Evolutionary conservation across 2,888 invertebrate genomes (phyloP).

Genomic region (Acronicta leporina): DNA sequence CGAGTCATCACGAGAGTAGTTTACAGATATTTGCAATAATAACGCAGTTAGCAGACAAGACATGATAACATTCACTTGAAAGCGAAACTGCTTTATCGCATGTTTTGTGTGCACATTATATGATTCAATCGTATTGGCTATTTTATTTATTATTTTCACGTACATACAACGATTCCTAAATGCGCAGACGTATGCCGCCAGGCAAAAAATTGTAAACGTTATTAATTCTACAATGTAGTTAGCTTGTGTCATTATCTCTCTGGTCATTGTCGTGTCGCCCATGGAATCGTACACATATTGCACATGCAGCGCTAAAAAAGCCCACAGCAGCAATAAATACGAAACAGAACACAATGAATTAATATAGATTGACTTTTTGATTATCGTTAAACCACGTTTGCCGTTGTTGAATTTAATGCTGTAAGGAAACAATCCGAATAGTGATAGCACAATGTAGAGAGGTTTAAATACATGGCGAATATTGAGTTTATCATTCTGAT

Average conservation of each 20-base stretch:
- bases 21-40: conserved; percentile 65
- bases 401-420: conserved; percentile 60
- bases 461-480: conserved; percentile 64
- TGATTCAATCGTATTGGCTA: conserved; percentile 64
- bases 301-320: conserved; percentile 68
- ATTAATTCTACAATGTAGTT: conserved; percentile 76
- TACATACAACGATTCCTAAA: conserved; percentile 68
- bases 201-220: conserved; percentile 59
- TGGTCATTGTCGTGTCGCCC: conserved; percentile 63
- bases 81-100: conserved; percentile 60
- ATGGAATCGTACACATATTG: conserved; percentile 60
- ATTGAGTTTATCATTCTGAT: conserved; percentile 27
- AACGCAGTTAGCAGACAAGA: conserved; percentile 54
- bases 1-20: conserved; percentile 67
- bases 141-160: conserved; percentile 70
- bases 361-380: conserved; percentile 70
- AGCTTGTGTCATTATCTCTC: conserved; percentile 69
- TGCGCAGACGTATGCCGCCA: conserved; percentile 66
- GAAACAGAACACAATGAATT: conserved; percentile 69
- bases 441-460: conserved; percentile 60
- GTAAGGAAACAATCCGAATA: conserved; percentile 69
- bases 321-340: conserved; percentile 58
- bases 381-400: conserved; percentile 57
- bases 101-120: conserved; percentile 52
- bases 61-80: conserved; percentile 62